Base-by-base conservation (phyloP, 2,797 vertebrate genomes). In the Lophius americanus region DNA sequence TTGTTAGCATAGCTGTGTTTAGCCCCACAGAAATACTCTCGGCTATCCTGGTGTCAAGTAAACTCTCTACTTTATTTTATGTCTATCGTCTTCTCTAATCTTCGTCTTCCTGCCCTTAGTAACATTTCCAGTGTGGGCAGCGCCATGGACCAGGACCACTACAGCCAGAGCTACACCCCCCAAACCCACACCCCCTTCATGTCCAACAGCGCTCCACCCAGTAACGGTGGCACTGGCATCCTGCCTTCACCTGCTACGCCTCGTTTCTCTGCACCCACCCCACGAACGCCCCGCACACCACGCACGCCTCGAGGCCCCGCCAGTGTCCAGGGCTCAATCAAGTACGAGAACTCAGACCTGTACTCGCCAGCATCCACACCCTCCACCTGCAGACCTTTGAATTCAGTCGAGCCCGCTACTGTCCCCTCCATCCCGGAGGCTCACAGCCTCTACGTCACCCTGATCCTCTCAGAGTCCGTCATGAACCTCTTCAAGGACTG, bases 401-500 rank as follows among this genome's bases (percentile, higher is more conserved):
- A 97, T 88, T 99, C 98, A 0, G 98, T 99, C 33, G 98, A 99
- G 79, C 97, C 98, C 0, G 96, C 97, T 50, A 99, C 98, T 0
- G 96, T 98, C 64, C 96, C 97, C 68, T 98, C 97, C 55, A 95
- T 98, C 77, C 98, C 98, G 0, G 98, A 99, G 93, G 98, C 98
- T 0, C 98, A 99, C 92, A 99, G 98, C 88, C 97, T 99, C 56
- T 99, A 99, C 8, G 98, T 99, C 71, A 99, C 97, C 49, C 97
- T 99, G 85, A 99, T 99, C 64, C 96, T 99, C 60, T 99, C 98
- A 0, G 98, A 99, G 85, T 99, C 98, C 0, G 96, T 98, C 75
- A 97, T 99, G 96, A 98, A 99, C 75, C 95, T 99, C 75, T 99
- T 96, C 89, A 98, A 96, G 82, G 98, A 99, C 93, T 99, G 98